Percentiles rank a stretch among this genome's conserved stretches.
These are phyloP conservation scores for Okamejei kenojei DNA, from an alignment of 2,797 vertebrate genomes.

Conservation along the genomic window DNA sequence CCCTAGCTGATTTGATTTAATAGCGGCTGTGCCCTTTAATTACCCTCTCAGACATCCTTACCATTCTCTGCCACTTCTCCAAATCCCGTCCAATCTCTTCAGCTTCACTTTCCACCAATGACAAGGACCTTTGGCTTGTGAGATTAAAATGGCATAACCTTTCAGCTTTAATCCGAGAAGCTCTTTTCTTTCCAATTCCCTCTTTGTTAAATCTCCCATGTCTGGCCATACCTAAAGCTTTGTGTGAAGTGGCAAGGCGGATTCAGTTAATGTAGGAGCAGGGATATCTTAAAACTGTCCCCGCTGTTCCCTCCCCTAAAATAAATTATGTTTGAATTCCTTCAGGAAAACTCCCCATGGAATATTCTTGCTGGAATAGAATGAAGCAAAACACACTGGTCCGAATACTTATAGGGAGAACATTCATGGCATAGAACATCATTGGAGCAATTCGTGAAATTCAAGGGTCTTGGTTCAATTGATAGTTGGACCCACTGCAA, in stretches of 20 bases:
- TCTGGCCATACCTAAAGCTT: too few species aligned
- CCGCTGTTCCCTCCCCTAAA: background rate
- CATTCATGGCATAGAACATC: background rate
- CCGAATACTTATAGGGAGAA: background rate
- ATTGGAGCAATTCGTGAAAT: background rate
- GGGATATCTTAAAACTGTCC: background rate
- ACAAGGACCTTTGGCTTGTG: background rate
- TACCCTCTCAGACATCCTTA: background rate
- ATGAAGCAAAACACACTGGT: background rate
- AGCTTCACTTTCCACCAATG: background rate
- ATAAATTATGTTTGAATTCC: background rate
- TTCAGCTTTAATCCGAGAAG: background rate
- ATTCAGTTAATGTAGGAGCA: background rate
- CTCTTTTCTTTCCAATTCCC: background rate
- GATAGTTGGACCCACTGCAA: background rate
- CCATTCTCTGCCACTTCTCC: background rate
- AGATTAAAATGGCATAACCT: background rate
- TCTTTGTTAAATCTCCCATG: background rate
- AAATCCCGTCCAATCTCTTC: background rate
- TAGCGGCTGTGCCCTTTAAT: background rate
- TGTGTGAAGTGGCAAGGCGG: too few species aligned
- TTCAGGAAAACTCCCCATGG: background rate
- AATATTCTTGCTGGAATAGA: background rate
- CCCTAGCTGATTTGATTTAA: background rate
- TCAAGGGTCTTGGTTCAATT: background rate